Conservation (phyloP, 2,797 vertebrate genomes). For the Tangara arthus region DNA sequence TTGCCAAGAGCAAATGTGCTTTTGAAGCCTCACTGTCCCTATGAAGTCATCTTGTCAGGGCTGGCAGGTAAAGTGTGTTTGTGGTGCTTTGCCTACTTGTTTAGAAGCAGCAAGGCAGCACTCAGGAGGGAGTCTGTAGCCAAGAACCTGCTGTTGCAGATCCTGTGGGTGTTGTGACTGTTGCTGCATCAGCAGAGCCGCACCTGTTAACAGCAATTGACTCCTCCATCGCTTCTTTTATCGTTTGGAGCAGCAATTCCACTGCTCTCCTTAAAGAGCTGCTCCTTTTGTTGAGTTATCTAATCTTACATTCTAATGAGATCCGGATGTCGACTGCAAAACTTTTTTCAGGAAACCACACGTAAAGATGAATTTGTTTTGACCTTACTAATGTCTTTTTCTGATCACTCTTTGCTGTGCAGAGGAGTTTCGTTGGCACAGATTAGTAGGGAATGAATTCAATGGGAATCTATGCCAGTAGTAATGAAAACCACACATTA, state of each 20-base stretch:
- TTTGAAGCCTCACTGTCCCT: background rate
- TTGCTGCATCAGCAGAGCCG: constrained; percentile 55
- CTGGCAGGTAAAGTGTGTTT: background rate
- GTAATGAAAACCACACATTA: constrained; percentile 20
- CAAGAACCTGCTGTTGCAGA: constrained; percentile 38
- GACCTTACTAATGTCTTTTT: background rate
- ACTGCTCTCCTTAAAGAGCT: constrained; percentile 20
- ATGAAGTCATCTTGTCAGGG: background rate
- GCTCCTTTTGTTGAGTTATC: constrained; percentile 46
- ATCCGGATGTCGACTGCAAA: background rate
- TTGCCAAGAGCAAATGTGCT: background rate
- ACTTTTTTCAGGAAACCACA: constrained; percentile 14
- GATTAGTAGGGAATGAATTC: background rate
- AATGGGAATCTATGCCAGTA: background rate
- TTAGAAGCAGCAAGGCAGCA: background rate
- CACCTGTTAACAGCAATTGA: constrained; percentile 47
- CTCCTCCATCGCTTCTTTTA: constrained; percentile 8
- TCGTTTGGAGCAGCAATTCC: constrained; percentile 23
- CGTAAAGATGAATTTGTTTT: constrained; percentile 34
- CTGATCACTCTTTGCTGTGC: background rate
- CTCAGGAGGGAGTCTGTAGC: background rate
- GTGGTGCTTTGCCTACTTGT: background rate
- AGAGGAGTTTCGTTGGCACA: background rate
- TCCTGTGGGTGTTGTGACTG: constrained; percentile 36
- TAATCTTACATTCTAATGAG: constrained; percentile 50